These are phyloP conservation scores for Coregonus clupeaformis DNA, from an alignment of 2,113 vertebrate species.

Conservation along the genomic window DNA sequence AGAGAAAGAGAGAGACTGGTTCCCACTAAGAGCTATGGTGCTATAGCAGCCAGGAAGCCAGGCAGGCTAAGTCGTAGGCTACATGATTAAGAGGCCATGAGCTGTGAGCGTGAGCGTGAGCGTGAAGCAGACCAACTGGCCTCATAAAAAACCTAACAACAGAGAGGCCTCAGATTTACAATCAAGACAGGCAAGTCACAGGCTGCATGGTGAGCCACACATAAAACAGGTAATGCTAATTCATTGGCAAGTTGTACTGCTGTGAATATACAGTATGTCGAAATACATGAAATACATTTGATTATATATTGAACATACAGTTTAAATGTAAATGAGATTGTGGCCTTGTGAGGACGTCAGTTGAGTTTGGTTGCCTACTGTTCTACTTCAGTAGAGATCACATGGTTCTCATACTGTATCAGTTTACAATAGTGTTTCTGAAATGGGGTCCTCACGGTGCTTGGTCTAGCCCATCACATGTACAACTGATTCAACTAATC, in stretches of 20 bases:
- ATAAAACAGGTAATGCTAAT: not conserved
- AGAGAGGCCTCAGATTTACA: conserved; percentile 13
- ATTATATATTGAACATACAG: not conserved
- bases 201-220: not conserved
- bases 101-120: conserved; percentile 13
- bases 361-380: not conserved
- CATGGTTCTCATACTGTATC: not conserved
- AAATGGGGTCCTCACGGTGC: too few species aligned
- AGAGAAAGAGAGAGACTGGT: not conserved
- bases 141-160: conserved; percentile 16
- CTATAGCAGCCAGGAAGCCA: too few species aligned
- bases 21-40: not conserved
- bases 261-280: not conserved
- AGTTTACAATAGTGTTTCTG: too few species aligned
- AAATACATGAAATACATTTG: not conserved
- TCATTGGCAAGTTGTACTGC: not conserved
- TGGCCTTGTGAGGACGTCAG: not conserved
- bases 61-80: conserved; percentile 11
- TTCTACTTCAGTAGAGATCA: not conserved
- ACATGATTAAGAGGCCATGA: conserved; percentile 21
- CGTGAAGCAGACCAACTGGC: conserved; percentile 41
- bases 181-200: not conserved
- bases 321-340: not conserved
- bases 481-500: too few species aligned
- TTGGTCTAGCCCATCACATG: too few species aligned